Evolutionary conservation across 2,797 vertebrate species (phyloP).

Genomic region (Dryobates pubescens): DNA sequence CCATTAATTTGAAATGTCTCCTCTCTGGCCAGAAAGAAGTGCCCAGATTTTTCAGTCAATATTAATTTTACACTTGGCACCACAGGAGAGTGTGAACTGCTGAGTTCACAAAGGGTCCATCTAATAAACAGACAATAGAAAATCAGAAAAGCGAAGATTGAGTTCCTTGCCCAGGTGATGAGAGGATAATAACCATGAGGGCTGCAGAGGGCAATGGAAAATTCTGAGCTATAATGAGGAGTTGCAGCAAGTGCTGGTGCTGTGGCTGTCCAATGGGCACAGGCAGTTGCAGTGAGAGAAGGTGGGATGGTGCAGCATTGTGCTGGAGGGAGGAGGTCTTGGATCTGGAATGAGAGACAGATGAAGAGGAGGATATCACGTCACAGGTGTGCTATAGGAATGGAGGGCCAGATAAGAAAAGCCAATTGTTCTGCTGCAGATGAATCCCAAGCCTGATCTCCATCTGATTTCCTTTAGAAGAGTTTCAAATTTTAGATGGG

Average conservation of each 20-base stretch:
- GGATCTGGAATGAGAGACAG: conserved; percentile 13
- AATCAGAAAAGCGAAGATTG: conserved; percentile 50
- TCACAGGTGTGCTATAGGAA: not conserved
- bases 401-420: not conserved
- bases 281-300: not conserved
- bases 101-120: conserved; percentile 67
- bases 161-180: conserved; percentile 41
- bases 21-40: conserved; percentile 60
- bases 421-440: not conserved
- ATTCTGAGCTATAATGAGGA: conserved; percentile 45
- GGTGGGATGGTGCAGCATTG: not conserved
- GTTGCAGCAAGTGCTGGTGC: not conserved
- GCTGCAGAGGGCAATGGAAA: conserved; percentile 57
- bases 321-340: not conserved
- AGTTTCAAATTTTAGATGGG: not conserved
- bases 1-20: conserved; percentile 63
- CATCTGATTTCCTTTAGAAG: not conserved
- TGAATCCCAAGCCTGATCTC: not conserved
- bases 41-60: conserved; percentile 74
- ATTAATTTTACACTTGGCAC: conserved; percentile 78
- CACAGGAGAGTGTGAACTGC: conserved; percentile 61
- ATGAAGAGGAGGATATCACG: not conserved
- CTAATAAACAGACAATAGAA: conserved; percentile 74
- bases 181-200: conserved; percentile 51
- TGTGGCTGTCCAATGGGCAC: not conserved